Evolutionary conservation across 2,797 vertebrate species (phyloP).

Genomic region (Sebastes vulpes): DNA sequence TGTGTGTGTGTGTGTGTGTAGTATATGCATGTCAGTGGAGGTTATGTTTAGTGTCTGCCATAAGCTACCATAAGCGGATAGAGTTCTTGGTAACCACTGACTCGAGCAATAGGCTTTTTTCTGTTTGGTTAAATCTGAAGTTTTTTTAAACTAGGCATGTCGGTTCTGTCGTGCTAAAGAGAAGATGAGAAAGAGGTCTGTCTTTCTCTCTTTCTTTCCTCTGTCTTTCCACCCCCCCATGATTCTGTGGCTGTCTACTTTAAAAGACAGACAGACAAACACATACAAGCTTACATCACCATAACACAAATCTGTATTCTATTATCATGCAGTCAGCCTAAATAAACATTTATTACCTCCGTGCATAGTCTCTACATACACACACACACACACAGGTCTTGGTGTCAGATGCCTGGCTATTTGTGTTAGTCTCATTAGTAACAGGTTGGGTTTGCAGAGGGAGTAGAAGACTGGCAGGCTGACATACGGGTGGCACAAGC

Average conservation of each 20-base stretch:
- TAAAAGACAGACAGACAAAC: conserved; percentile 15
- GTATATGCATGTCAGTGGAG: conserved; percentile 10
- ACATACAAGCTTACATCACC: conserved; percentile 1
- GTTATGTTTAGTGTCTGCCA: conserved; percentile 16
- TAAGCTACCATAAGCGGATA: conserved; percentile 48
- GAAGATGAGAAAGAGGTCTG: neutral
- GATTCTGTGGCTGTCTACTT: neutral
- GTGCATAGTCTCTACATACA: conserved; percentile 6
- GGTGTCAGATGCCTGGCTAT: conserved; percentile 59
- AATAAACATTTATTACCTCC: conserved; percentile 34
- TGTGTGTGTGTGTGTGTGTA: neutral
- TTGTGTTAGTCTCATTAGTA: conserved; percentile 72
- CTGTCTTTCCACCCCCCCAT: neutral
- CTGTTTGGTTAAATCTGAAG: conserved; percentile 44
- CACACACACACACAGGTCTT: conserved; percentile 15
- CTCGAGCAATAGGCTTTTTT: conserved; percentile 49
- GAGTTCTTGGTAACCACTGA: conserved; percentile 45
- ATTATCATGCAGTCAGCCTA: conserved; percentile 26
- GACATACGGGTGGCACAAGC: conserved; percentile 70
- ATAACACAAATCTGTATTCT: conserved; percentile 17
- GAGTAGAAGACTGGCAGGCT: conserved; percentile 71
- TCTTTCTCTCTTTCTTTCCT: neutral
- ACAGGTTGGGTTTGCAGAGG: conserved; percentile 78
- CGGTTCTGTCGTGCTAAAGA: conserved; percentile 23
- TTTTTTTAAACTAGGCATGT: conserved; percentile 24